These are phyloP conservation scores for Megaceryle maxima DNA, from an alignment of 2,113 vertebrate genomes.

Conservation along the genomic window DNA sequence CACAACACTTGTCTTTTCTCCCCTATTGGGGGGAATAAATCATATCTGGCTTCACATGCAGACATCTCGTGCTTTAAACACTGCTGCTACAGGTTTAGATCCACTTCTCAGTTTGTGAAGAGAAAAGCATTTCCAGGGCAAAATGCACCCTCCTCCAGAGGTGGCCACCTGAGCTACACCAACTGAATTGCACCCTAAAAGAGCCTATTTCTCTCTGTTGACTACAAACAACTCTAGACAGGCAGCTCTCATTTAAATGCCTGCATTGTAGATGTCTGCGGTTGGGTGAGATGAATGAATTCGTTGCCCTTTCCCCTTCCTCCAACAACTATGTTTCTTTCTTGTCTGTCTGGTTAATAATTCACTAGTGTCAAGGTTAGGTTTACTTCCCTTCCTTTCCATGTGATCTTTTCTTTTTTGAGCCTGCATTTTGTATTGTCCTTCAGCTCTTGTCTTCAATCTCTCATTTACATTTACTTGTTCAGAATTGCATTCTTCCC, in stretches of 20 bases:
- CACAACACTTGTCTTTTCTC: not conserved
- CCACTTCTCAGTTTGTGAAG: not conserved
- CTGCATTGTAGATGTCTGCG: not conserved
- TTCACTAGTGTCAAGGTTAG: conserved; percentile 1
- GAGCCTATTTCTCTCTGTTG: not conserved
- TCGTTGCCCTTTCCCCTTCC: not conserved
- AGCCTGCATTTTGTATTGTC: not conserved
- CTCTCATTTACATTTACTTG: not conserved
- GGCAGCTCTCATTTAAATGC: not conserved
- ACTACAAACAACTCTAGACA: not conserved
- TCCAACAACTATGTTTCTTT: not conserved
- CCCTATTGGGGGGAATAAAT: not conserved
- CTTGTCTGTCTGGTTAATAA: conserved; percentile 18
- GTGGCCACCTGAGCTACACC: not conserved
- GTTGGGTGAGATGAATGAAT: not conserved
- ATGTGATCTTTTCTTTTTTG: not conserved
- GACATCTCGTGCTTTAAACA: not conserved
- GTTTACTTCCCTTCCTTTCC: not conserved
- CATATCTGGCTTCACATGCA: not conserved
- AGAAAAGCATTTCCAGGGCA: not conserved
- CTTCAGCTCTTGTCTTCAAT: not conserved
- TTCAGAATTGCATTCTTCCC: not conserved
- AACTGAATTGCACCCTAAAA: not conserved
- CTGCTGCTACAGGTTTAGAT: not conserved
- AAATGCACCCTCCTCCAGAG: not conserved